Conservation (phyloP, 2,888 invertebrate species). For the Dicyrtomina minuta region DNA sequence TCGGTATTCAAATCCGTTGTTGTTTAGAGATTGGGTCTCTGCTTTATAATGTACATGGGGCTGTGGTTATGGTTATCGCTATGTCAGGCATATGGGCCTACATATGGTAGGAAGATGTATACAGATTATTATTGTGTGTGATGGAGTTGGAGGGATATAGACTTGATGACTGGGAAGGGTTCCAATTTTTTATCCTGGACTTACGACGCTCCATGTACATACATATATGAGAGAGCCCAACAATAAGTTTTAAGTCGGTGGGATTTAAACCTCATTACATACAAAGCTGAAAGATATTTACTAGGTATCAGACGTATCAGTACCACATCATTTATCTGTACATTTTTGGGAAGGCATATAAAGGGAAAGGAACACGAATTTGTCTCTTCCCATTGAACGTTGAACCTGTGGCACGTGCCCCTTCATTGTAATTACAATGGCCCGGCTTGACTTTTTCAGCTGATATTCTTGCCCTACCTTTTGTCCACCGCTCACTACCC, state of each 20-base stretch:
- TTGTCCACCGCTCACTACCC: neutral
- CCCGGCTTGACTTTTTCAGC: conserved; percentile 29
- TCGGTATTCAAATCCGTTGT: conserved; percentile 30
- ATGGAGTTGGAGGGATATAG: neutral
- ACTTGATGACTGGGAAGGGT: conserved; percentile 6
- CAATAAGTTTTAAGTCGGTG: neutral
- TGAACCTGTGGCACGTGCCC: conserved; percentile 38
- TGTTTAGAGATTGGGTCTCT: conserved; percentile 2
- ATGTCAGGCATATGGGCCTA: neutral
- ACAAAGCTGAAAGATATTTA: conserved; percentile 13
- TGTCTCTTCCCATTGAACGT: conserved; percentile 30
- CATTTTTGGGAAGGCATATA: too few species aligned
- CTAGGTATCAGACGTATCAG: neutral
- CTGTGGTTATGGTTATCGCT: neutral
- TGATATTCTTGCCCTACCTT: conserved; percentile 27
- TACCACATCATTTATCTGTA: too few species aligned
- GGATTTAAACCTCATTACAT: conserved; percentile 30
- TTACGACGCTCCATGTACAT: neutral
- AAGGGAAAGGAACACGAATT: neutral
- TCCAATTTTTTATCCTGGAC: conserved; percentile 7
- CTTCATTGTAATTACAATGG: conserved; percentile 21
- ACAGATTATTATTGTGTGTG: neutral
- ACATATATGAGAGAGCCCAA: neutral
- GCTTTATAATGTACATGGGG: neutral
- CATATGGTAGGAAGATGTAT: too few species aligned